Evolutionary conservation across 2,797 vertebrate species (phyloP), one percentile per base, ranked within the genome.

Genomic region (Antennarius maculatus): DNA sequence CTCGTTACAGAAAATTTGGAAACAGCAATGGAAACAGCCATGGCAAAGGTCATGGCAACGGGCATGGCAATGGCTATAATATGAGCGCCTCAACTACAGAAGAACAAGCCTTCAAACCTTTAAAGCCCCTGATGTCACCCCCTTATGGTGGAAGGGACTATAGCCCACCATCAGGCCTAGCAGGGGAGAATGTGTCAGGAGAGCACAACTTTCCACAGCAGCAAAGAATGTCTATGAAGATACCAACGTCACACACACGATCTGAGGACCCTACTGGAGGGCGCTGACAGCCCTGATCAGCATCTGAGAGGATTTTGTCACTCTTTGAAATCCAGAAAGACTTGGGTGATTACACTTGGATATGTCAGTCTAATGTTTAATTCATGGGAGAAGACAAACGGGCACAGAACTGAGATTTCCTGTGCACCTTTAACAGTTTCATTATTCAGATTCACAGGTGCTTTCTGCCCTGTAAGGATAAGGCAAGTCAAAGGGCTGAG

Each of bases 1-100:
- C 89, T 0, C 94, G 94, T 79, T 96, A 96, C 80, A 92, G 95
- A 86, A 97, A 96, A 88, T 96, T 93, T 60, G 89, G 90, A 66
- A 96, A 95, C 11, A 93, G 95, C 83, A 92, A 94, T 52, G 81
- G 92, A 79, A 95, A 95, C 91, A 81, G 64, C 77, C 95, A 94
- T 57, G 68, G 91, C 76, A 79, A 94, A 57, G 92, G 94, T 71
- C 89, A 80, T 1, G 77, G 86, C 49, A 95, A 95, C 29, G 93
- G 94, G 73, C 90, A 92, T 14, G 91, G 93, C 55, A 95, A 94
- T 0, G 92, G 94, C 9, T 95, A 95, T 41, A 45, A 92, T 54
- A 79, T 86, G 52, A 79, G 79, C 1, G 29, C 72, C 41, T 72
- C 89, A 0, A 56, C 71, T 47, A 79, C 90, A 29, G 86, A 92